A percentile compares a stretch with the other conserved stretches of the same genome.
These are phyloP conservation scores for Melinaea menophilus DNA, from an alignment of 2,888 invertebrate species.

Conservation along the genomic window DNA sequence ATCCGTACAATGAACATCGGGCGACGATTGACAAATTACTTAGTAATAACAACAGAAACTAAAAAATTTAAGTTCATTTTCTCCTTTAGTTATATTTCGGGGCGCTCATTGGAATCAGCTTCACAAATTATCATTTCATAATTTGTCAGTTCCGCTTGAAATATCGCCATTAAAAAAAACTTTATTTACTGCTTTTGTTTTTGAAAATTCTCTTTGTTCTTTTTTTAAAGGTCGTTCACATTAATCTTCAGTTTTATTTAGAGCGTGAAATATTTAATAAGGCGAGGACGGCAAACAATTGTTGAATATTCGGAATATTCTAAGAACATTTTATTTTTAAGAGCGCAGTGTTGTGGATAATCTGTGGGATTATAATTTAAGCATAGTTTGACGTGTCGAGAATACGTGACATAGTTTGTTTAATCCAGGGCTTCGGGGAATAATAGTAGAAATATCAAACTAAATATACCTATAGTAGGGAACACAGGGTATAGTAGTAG, in stretches of 20 bases:
- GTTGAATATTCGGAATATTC: conserved; percentile 27
- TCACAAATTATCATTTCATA: conserved; percentile 52
- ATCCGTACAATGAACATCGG: conserved; percentile 15
- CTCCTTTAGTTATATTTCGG: conserved; percentile 50
- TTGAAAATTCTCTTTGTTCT: conserved; percentile 22
- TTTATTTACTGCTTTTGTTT: conserved; percentile 67
- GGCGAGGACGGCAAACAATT: conserved; percentile 8
- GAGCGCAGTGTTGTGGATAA: conserved; percentile 47
- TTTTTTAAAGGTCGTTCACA: conserved; percentile 14
- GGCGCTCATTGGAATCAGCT: conserved; percentile 56
- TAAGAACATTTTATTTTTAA: conserved; percentile 36
- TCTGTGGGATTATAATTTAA: conserved; percentile 64
- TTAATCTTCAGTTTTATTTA: conserved; percentile 12
- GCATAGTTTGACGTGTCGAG: conserved; percentile 60
- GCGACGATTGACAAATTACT: conserved; percentile 67
- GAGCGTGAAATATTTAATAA: conserved; percentile 18
- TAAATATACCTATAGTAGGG: too few species aligned
- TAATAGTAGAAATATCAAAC: neutral
- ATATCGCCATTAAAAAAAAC: conserved; percentile 56
- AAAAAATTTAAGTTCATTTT: conserved; percentile 35
- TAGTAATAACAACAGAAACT: conserved; percentile 34
- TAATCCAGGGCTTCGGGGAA: conserved; percentile 34
- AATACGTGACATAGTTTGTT: conserved; percentile 59
- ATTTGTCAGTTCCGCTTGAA: conserved; percentile 51
- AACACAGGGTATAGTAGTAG: too few species aligned